Percentiles rank a stretch among this genome's conserved stretches.
Conservation (phyloP, 2,888 invertebrate species). For the Drosophila buzzatii region DNA sequence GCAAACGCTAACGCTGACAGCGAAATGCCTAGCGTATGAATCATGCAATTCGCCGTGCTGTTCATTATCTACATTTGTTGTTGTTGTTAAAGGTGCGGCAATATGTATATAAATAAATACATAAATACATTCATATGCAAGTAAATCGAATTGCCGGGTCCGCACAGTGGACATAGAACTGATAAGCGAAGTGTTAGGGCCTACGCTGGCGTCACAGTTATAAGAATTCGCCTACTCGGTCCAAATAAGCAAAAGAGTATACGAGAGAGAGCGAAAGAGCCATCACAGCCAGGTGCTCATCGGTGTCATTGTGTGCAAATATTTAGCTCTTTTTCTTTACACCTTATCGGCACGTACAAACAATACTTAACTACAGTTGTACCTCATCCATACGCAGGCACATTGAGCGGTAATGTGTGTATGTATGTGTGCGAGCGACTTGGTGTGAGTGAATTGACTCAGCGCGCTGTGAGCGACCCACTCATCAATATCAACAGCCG, state of each 20-base stretch:
- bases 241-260: conserved; percentile 2
- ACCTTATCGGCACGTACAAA: conserved; percentile 60
- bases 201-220: conserved; percentile 37
- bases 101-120: conserved; percentile 26
- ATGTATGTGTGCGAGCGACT: conserved; percentile 17
- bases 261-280: conserved; percentile 7
- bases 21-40: conserved; percentile 67
- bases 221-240: conserved; percentile 28
- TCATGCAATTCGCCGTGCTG: conserved; percentile 56
- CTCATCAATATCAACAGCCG: conserved; percentile 55
- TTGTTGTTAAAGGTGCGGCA: conserved; percentile 58
- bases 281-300: conserved; percentile 29
- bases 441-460: conserved; percentile 58
- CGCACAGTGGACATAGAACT: conserved; percentile 39
- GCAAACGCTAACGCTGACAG: conserved; percentile 34
- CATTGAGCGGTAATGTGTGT: conserved; percentile 8
- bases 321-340: conserved; percentile 56
- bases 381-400: not conserved
- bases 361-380: conserved; percentile 13
- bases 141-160: conserved; percentile 40
- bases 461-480: conserved; percentile 62
- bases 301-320: conserved; percentile 60
- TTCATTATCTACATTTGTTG: conserved; percentile 44
- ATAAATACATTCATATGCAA: conserved; percentile 13
- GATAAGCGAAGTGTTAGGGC: conserved; percentile 55